Evolutionary conservation across 2,113 vertebrate genomes (phyloP).

Genomic region (Sorex fumeus): DNA sequence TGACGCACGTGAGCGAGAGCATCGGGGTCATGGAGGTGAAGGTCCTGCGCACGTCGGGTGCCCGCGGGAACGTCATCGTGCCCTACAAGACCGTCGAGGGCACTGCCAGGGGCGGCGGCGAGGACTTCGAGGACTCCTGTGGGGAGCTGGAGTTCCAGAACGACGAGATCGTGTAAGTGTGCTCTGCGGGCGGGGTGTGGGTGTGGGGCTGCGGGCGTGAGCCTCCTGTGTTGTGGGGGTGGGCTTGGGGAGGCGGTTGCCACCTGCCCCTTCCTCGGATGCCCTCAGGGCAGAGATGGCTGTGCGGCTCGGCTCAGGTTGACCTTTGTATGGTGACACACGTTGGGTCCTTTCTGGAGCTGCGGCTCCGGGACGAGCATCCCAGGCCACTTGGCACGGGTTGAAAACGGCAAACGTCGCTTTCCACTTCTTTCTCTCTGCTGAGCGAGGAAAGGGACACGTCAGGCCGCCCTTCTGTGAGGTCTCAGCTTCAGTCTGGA

Average conservation of each 20-base stretch:
- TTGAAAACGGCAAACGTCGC: slow-evolving; percentile 27
- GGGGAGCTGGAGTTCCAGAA: slow-evolving; percentile 98
- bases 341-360: neutral
- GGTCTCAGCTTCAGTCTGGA: slow-evolving; percentile 27
- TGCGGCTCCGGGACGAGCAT: neutral
- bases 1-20: slow-evolving; percentile 95
- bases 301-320: no score
- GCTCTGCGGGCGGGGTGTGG: neutral
- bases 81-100: slow-evolving; percentile 96
- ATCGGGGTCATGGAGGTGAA: slow-evolving; percentile 97
- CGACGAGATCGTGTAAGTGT: slow-evolving; percentile 97
- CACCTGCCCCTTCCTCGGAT: neutral
- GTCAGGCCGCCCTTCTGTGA: neutral
- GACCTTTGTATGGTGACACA: neutral
- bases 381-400: neutral
- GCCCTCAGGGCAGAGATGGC: no score
- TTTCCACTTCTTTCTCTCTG: neutral
- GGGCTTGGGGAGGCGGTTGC: no score
- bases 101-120: slow-evolving; percentile 96
- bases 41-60: slow-evolving; percentile 94
- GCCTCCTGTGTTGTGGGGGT: no score
- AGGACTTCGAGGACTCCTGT: slow-evolving; percentile 97
- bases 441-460: neutral
- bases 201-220: no score
- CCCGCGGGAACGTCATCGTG: slow-evolving; percentile 95